Evolutionary conservation across 2,888 invertebrate genomes (phyloP), one percentile per base, ranked within the genome.

Genomic region (Melanostoma scalare): DNA sequence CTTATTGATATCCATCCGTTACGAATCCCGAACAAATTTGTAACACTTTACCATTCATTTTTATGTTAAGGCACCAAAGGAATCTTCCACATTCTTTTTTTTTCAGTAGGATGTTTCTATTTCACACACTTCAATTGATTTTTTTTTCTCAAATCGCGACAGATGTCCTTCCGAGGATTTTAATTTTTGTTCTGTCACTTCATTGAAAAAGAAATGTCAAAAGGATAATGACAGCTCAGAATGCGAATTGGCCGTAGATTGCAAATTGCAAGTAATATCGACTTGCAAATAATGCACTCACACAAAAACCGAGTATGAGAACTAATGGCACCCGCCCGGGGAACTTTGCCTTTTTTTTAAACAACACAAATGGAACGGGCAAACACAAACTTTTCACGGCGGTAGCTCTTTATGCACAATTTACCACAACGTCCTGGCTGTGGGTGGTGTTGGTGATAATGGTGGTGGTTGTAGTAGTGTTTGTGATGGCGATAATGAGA

Each of bases 191-290:
- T 55, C 46, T 44, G 50, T 73, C n/a, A 44, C 30, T 73, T 68
- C 69, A 76, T 81, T 82, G 52, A 78, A 78, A 74, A 60, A 53
- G 69, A 69, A 84, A 69, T 60, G 78, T 78, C 82, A 84, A 74
- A 84, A 78, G 55, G 46, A 65, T 20, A 20, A 20, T 56, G 63
- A 77, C 82, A 31, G 56, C 48, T 36, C 50, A 61, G 63, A 60
- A 60, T 61, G 78, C 68, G 77, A 82, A 68, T 63, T 73, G 69
- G 46, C 69, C 77, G 53, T 74, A 53, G 63, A 69, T 52, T 56
- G 44, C 58, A 58, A 61, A 74, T 61, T 56, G 44, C 58, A 58
- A 61, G 80, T 61, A 30, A 65, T 67, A 55, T 74, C 63, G 65
- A 61, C 74, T 79, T 73, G 46, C 36, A 71, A 78, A 42, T 73